Base-by-base conservation (phyloP, 1,140 invertebrate species). In the Cylas formicarius region DNA sequence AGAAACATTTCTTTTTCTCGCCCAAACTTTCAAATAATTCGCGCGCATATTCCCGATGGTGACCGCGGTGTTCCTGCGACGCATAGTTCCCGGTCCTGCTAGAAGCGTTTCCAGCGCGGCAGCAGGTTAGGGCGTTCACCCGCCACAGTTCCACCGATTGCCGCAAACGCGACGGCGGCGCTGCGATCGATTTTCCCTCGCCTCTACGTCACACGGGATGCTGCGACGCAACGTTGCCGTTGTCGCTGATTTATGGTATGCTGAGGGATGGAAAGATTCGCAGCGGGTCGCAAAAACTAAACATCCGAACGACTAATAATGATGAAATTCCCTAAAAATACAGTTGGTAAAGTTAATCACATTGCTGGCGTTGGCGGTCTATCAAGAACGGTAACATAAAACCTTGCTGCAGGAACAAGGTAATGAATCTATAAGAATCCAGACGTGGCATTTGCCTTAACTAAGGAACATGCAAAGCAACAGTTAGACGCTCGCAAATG, bases 101-200 rank as follows among this genome's bases (percentile, higher is more conserved):
- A 34, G 16, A 41, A 36, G 28, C 13, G 28, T 37, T 23, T 43
- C 38, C 33, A 22, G 23, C 43, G 27, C 44, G 41, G 36, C 37
- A 38, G 44, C 44, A 52, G 50, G 47, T 50, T 49, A 63, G 62
- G 62, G 62, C 62, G 62, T 65, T 65, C 62, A 65, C 61, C 62
- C 59, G 45, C 28, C 19, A 29, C 43, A 51, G 56, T 61, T 57
- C 50, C 17, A 5, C 29, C 32, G 42, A 28, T 24, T 20, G 39
- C 58, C 58, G 59, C 53, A 29, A 48, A 48, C 44, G 44, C 9
- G 52, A 33, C 50, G 44, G 52, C 48, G 61, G 62, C 61, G 61
- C 61, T 58, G 38, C 56, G 58, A 65, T 65, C 62, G 62, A 65
- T 65, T 65, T 61, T 63, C 56, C 52, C 55, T 57, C 20, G 34